Base-by-base conservation (phyloP, 2,888 invertebrate genomes). In the Biston stratarius region DNA sequence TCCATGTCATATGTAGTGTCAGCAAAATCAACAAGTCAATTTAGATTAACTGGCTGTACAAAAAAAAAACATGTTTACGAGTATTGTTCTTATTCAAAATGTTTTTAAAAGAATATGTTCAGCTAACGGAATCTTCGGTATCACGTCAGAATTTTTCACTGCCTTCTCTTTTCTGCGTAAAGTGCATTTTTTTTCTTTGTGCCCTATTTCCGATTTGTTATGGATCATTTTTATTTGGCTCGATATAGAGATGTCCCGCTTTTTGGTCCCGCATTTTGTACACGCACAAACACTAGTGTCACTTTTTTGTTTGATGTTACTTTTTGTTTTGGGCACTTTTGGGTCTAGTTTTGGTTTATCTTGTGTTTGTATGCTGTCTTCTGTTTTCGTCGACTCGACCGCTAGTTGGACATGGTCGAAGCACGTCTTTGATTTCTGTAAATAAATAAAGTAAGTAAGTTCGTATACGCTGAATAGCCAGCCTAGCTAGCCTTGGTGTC, bases 71-170 rank as follows among this genome's bases (percentile, higher is more conserved):
- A n/a, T n/a, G n/a, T n/a, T n/a, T 24, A 24, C 9, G 10, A 5
- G 6, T 15, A 40, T 9, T 6, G 40, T 10, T 47, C n/a, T 15
- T 52, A 76, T 65, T 82, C 80, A 92, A 83, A 87, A 91, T 0
- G 91, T 92, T 77, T 93, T 93, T 77, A 92, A 85, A 58, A 91
- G 80, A 78, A 92, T 87, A 68, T 91, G 92, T 75, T 92, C 91
- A 7, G 88, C 74, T 15, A 91, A 73, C 40, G 90, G 88, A 66
- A 92, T 84, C 42, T 83, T 86, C 8, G 86, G 81, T 74, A 92
- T 84, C 33, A 85, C 86, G 67, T 85, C 79, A 52, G 85, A 86
- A 8, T 70, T 64, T 73, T 85, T 85, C n/a, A 83, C 80, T 62
- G 80, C 83, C 61, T 88, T 88, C 34, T 88, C 85, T 81, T 91